Base-by-base conservation (phyloP, 2,797 vertebrate genomes). In the Miichthys miiuy region DNA sequence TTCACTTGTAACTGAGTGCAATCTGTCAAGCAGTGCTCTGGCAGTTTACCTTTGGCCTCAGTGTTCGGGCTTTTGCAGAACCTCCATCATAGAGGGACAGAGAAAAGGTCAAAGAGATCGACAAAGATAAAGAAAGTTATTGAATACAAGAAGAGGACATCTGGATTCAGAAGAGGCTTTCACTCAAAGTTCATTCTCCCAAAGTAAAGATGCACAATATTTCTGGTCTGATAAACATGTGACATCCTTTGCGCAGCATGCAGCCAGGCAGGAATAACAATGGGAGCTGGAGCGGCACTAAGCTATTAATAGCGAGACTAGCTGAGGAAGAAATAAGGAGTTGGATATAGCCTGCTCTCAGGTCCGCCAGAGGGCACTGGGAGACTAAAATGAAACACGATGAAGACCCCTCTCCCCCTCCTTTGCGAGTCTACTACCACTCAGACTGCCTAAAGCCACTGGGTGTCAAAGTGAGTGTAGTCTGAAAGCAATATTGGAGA, bases 171-270 rank as follows among this genome's bases (percentile, higher is more conserved):
- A 80, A 11, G 61, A 79, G 68, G 21, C 44, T 18, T 82, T 77
- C 63, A 79, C 75, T 80, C 25, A 55, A 60, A 72, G 48, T 76
- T 65, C 27, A 72, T 68, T 63, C 46, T 85, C 83, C 75, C 42
- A 67, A 79, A 85, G 84, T 79, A 62, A 58, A 78, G 78, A 82
- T 68, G 79, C 83, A 85, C 72, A 83, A 85, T 85, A 75, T 91
- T 94, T 93, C 81, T 89, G 85, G 91, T 92, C 90, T 91, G 90
- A 91, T 94, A 91, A 92, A 83, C 87, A 80, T 82, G 71, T 81
- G 58, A 74, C 86, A 90, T 89, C 84, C 77, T 85, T 70, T 77
- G 74, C 67, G 44, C 81, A 81, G 84, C 81, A 78, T 73, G 89
- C 91, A 89, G 87, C 83, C 86, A 90, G 80, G 81, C 91, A 89